Evolutionary conservation across 2,888 invertebrate genomes (phyloP), one percentile per base, ranked within the genome.

Genomic region (Ophioninae sp.): DNA sequence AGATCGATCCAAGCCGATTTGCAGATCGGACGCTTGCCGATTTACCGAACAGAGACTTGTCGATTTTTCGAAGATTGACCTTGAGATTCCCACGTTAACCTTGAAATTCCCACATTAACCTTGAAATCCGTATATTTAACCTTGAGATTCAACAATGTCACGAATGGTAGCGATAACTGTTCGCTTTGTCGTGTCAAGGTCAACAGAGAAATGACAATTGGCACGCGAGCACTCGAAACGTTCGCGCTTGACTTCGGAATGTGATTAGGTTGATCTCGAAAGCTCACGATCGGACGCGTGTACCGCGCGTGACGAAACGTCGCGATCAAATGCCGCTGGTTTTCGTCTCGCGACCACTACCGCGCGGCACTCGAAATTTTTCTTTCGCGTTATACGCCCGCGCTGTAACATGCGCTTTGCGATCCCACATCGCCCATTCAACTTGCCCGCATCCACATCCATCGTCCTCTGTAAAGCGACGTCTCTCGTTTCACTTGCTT

Each of bases 241-340:
- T 17, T 17, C 6, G 5, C 13, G 13, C 51, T 17, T 13, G 44
- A 17, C 51, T 17, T 0, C 6, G 17, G 13, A 51, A 51, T 69
- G 23, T 69, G 23, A 58, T 63, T 63, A 10, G 30, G 30, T 67
- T 22, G 44, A 68, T 76, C 58, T 63, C 56, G 41, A 84, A 81
- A 76, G 75, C 79, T 76, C 72, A 37, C 75, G 81, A 44, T 63
- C 58, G 58, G 67, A 39, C 6, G 51, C 51, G 17, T 68, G 80
- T 61, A 81, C 84, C 81, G 79, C 75, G 75, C 84, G 81, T 84
- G 85, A 73, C 86, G 87, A 86, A 83, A 77, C 82, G 85, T 86
- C 85, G 82, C 86, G 84, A 85, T 86, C 85, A 87, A 89, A 86
- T 89, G 89, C 83, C 81, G 84, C 74, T 69, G 85, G 82, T 86